These are phyloP conservation scores for Chascanopsetta lugubris DNA, from an alignment of 2,113 vertebrate species.

Conservation along the genomic window DNA sequence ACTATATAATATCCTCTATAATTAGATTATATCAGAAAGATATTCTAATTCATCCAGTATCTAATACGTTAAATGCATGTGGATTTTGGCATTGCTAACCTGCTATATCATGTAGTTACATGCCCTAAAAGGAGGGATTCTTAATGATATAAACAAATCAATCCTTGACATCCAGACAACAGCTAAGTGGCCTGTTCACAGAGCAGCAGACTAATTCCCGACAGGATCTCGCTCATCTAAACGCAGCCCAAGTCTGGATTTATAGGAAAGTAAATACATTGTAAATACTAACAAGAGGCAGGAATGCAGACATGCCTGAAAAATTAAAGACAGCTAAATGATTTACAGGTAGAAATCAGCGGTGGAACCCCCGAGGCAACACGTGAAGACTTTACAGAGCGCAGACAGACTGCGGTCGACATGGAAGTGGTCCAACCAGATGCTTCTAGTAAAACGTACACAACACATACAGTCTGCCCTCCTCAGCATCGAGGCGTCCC, in stretches of 20 bases:
- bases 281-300: constrained; percentile 58
- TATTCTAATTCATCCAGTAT: no score
- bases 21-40: no score
- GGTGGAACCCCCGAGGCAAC: constrained; percentile 38
- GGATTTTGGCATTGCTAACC: no score
- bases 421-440: constrained; percentile 28
- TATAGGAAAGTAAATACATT: constrained; percentile 60
- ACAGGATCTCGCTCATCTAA: constrained; percentile 24
- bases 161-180: background rate
- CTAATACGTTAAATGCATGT: no score
- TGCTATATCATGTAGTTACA: no score
- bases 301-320: constrained; percentile 68
- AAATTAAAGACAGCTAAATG: constrained; percentile 56
- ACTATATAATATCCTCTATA: no score
- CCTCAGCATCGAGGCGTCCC: background rate
- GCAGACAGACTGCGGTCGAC: constrained; percentile 42
- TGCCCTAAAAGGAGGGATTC: no score
- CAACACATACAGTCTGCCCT: constrained; percentile 10
- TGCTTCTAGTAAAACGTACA: constrained; percentile 13
- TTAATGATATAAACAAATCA: background rate
- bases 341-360: constrained; percentile 57
- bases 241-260: constrained; percentile 35
- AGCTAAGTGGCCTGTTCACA: background rate
- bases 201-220: constrained; percentile 8
- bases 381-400: constrained; percentile 33